Evolutionary conservation across 2,113 vertebrate genomes (phyloP), one percentile per base, ranked within the genome.

Genomic region (Pontoporia blainvillei): DNA sequence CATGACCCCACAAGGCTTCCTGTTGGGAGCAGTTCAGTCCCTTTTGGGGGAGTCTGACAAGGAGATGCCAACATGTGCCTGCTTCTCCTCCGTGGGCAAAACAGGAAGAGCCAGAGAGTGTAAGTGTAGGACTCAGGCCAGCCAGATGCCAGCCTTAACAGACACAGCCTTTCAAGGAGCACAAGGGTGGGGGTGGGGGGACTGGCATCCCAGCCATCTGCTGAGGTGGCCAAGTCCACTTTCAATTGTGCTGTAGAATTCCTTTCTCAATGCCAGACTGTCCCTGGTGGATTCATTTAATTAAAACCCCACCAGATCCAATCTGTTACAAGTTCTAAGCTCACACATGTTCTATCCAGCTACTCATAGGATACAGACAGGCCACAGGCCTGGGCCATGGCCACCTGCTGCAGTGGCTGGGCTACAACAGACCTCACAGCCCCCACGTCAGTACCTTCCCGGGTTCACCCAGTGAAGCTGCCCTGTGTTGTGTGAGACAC

Each of bases 261-360:
- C 67, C 62, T 71, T 86, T 79, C 73, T 90, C 62, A 9, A 41
- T 54, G 64, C 69, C 83, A 83, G 62, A 34, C 92, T 75, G 69
- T 91, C 73, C 61, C 92, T 72, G 39, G 84, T 83, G 85, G 64
- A 83, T 92, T 87, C 57, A 31, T 94, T 96, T 95, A 83, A 96
- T 97, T 96, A 95, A 95, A 96, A 66, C 79, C 64, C 69, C 44
- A 69, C 90, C 59, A 83, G 36, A 96, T 86, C 49, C 36, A 86
- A 88, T 92, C 91, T 61, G 66, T 59, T 46, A 69, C 52, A 81
- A 84, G 62, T 86, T 73, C 91, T 84, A 81, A 59, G 54, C 36
- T 88, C 81, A 81, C 69, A 92, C 69, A 81, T 76, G 49, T 57
- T 82, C 71, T 81, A 76, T 69, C 83, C 83, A 90, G 46, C 62